Percentiles rank a stretch among this genome's conserved stretches.
Conservation (phyloP, 2,797 vertebrate genomes). For the Crypturellus tataupa region DNA sequence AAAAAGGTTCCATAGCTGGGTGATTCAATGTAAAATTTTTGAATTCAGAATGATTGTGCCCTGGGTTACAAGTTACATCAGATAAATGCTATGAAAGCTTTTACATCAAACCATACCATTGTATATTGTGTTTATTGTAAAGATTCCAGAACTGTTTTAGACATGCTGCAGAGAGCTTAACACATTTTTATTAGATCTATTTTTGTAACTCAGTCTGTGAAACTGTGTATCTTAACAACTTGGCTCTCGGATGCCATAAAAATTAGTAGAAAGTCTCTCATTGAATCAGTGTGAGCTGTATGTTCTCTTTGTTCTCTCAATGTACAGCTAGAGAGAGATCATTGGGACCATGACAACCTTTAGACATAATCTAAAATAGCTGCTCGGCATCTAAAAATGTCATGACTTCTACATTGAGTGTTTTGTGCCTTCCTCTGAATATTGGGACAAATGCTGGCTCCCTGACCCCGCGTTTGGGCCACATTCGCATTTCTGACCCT, state of each 20-base stretch:
- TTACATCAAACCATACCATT: not conserved
- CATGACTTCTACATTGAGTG: slow-evolving; percentile 23
- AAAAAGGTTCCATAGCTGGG: not conserved
- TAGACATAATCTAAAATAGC: slow-evolving; percentile 65
- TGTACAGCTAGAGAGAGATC: slow-evolving; percentile 40
- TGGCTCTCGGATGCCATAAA: slow-evolving; percentile 33
- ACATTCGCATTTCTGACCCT: slow-evolving; percentile 30
- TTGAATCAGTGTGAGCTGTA: slow-evolving; percentile 12
- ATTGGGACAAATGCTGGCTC: not conserved
- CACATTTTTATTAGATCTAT: slow-evolving; percentile 32
- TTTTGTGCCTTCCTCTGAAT: slow-evolving; percentile 41
- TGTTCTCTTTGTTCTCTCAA: slow-evolving; percentile 57
- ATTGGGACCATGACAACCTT: slow-evolving; percentile 57
- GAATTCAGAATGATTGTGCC: not conserved
- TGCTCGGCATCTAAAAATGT: slow-evolving; percentile 59
- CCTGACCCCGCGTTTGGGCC: not conserved
- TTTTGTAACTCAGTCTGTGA: slow-evolving; percentile 43
- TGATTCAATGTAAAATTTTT: not conserved
- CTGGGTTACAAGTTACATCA: not conserved
- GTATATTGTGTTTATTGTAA: slow-evolving; percentile 11
- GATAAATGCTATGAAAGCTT: not conserved
- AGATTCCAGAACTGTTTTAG: not conserved
- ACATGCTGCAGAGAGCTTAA: not conserved
- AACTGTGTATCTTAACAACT: slow-evolving; percentile 20
- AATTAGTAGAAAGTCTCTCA: slow-evolving; percentile 48